Evolutionary conservation across 2,113 vertebrate species (phyloP).

Genomic region (Otocyon megalotis): DNA sequence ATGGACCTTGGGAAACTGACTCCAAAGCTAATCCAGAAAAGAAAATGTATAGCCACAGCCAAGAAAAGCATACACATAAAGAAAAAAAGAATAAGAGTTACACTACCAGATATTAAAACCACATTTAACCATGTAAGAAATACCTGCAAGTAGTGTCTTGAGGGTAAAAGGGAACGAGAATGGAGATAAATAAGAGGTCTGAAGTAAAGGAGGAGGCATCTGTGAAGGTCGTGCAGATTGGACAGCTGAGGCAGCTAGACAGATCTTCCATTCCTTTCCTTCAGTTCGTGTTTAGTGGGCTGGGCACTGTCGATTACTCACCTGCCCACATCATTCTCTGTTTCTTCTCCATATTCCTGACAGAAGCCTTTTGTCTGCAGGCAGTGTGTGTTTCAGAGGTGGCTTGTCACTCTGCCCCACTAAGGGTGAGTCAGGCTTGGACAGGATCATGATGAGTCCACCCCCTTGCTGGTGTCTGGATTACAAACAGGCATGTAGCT

Average conservation of each 20-base stretch:
- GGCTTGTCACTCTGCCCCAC: not conserved
- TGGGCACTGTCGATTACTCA: not conserved
- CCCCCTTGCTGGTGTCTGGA: not conserved
- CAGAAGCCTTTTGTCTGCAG: not conserved
- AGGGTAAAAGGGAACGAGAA: not conserved
- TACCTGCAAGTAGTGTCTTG: not conserved
- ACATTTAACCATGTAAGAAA: not conserved
- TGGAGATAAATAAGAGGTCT: not conserved
- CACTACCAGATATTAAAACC: not conserved
- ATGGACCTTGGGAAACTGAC: not conserved
- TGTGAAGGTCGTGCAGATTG: not conserved
- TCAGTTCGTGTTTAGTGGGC: not conserved
- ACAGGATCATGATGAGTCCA: not conserved
- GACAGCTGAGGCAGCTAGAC: not conserved
- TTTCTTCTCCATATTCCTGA: not conserved
- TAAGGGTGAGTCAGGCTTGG: not conserved
- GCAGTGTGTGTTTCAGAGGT: not conserved
- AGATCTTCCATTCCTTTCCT: not conserved
- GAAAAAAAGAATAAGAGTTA: not conserved
- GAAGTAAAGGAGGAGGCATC: not conserved
- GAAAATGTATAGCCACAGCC: not conserved
- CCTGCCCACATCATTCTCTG: not conserved
- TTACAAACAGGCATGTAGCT: not conserved
- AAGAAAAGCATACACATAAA: not conserved
- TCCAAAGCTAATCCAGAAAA: conserved; percentile 30